These are phyloP conservation scores for Aleiodes alternator DNA, from an alignment of 2,888 invertebrate genomes.

Conservation along the genomic window DNA sequence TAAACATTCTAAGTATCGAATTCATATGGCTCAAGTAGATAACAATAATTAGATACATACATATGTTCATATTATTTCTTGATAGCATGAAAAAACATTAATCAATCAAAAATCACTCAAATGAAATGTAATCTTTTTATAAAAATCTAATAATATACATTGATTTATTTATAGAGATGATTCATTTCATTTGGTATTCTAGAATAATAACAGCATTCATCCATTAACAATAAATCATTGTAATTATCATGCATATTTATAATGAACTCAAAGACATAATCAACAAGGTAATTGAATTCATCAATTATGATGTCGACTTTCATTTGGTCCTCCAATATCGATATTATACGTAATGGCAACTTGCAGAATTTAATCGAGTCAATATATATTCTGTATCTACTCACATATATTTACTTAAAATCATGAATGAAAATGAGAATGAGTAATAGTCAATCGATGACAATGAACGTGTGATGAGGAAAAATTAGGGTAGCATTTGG, in stretches of 20 bases:
- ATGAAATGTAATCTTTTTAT: background rate
- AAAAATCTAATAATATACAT: constrained; percentile 13
- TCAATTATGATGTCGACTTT: too few species aligned
- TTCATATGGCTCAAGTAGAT: background rate
- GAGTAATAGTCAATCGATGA: background rate
- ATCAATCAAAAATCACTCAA: background rate
- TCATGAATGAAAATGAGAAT: background rate
- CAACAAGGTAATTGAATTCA: too few species aligned
- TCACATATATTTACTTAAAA: too few species aligned
- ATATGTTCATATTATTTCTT: background rate
- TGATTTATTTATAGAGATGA: background rate
- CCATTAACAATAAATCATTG: constrained; percentile 1
- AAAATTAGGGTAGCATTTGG: constrained; percentile 9
- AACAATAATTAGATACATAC: background rate
- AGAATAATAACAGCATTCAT: background rate
- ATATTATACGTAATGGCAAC: too few species aligned
- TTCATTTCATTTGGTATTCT: constrained; percentile 5
- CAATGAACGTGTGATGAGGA: constrained; percentile 26
- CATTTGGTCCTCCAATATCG: too few species aligned
- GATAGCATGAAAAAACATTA: background rate
- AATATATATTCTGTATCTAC: too few species aligned
- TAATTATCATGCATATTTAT: background rate
- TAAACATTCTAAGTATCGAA: too few species aligned
- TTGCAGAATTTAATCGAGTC: too few species aligned
- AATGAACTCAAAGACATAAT: background rate